phyloP scores from a whole-genome alignment of 1,140 invertebrate genomes.

The Euglossa dilemma region DNA sequence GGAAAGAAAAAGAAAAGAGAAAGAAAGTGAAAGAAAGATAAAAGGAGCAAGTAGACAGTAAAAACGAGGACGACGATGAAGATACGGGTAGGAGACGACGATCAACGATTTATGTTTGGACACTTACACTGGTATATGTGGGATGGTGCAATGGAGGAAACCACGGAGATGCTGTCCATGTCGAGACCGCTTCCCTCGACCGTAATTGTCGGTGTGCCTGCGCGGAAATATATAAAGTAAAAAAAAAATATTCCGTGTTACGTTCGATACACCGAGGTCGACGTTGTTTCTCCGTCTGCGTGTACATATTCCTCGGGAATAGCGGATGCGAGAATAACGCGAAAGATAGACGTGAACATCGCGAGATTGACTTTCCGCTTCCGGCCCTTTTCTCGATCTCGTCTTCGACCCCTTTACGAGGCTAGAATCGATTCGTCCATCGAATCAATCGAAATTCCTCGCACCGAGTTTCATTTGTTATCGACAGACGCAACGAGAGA shows the following conservation, averaged over 20 bases:
- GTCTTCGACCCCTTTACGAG: no score
- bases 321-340: neutral
- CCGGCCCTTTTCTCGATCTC: no score
- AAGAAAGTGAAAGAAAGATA: no score
- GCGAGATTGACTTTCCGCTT: neutral
- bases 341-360: neutral
- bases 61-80: conserved; percentile 15
- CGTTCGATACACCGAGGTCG: conserved; percentile 34
- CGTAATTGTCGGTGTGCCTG: conserved; percentile 86
- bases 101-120: conserved; percentile 71
- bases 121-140: conserved; percentile 92
- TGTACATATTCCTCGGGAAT: neutral
- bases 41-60: no score
- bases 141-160: conserved; percentile 88
- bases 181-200: conserved; percentile 86
- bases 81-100: conserved; percentile 42
- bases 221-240: conserved; percentile 75
- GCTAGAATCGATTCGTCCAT: no score
- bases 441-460: no score
- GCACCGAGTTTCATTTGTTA: no score
- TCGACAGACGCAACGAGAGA: no score
- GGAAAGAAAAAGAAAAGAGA: neutral
- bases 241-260: conserved; percentile 39
- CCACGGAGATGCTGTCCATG: conserved; percentile 88
- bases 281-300: conserved; percentile 18